phyloP scores from a whole-genome alignment of 1,140 invertebrate species.

The Lepidostoma basale region DNA sequence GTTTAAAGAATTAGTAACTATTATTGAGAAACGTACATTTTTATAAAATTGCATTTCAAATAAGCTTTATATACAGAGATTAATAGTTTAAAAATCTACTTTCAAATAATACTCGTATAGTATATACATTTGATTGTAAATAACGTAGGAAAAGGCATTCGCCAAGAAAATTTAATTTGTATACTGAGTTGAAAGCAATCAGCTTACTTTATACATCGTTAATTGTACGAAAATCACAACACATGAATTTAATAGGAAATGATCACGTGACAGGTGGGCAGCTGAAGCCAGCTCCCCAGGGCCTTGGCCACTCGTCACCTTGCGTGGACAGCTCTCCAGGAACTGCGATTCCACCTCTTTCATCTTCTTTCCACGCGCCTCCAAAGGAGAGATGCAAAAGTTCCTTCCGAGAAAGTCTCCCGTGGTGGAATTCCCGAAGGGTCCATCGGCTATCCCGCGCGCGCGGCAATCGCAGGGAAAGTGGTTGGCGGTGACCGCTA shows the following conservation, averaged over 20 bases:
- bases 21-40: no score
- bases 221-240: conserved; percentile 11
- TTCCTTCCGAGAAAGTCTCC: conserved; percentile 77
- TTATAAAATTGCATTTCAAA: no score
- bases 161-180: no score
- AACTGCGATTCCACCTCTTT: conserved; percentile 66
- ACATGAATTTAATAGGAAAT: not conserved
- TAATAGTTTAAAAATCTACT: no score
- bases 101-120: no score
- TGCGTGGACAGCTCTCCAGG: conserved; percentile 15
- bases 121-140: no score
- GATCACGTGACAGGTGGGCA: not conserved
- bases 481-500: conserved; percentile 76
- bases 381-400: conserved; percentile 82
- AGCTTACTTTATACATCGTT: not conserved
- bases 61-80: no score
- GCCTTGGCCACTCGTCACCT: conserved; percentile 34
- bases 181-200: not conserved
- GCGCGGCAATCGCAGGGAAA: conserved; percentile 85
- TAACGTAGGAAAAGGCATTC: no score
- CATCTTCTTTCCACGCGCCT: conserved; percentile 77
- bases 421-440: conserved; percentile 66
- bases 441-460: conserved; percentile 73
- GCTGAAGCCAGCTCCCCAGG: conserved; percentile 32
- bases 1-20: no score